Base-by-base conservation (phyloP, 2,113 vertebrate species). In the Hydropotes inermis region DNA sequence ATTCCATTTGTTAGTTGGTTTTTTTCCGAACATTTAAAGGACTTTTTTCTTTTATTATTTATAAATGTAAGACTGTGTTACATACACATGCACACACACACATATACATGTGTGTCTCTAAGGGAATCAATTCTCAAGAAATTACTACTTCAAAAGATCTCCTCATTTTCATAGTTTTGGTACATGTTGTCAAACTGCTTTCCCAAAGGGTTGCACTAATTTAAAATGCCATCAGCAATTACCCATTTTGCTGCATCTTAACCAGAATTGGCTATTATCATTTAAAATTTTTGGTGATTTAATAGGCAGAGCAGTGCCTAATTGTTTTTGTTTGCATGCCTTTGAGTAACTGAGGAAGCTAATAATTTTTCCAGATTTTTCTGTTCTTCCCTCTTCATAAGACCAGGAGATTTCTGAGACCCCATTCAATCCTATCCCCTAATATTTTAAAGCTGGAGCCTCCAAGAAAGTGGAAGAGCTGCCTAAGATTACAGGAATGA, bases 321-420 rank as follows among this genome's bases (percentile, higher is more conserved):
- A 43, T 94, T 67, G 58, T 87, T 95, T 97, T 81, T 58, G 36
- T 95, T 96, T 76, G 36, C 67, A 82, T 94, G 39, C 25, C 52
- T 50, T 67, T 91, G 81, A 85, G 76, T 67, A 95, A 95, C 33
- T 11, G 43, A 94, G 55, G 39, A 93, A 82, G 60, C 43, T 88
- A 91, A 89, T 94, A 47, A 78, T 89, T 61, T 95, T 79, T 39
- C 54, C n/a, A 52, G 45, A 81, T 67, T 55, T 93, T 67, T 91
- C 14, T 50, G 13, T 43, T 79, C 74, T 55, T 83, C 21, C 47
- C 52, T 94, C 17, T 84, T 87, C 28, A 15, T 8, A 47, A 19
- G 43, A 55, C 60, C 52, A 83, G 47, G 43, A 81, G 30, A 60
- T 86, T 84, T 81, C n/a, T 50, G 64, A 90, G 79, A 79, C 5